A percentile compares a stretch with the other conserved stretches of the same genome.
These are phyloP conservation scores for Melipona beecheii DNA, from an alignment of 2,888 invertebrate genomes.

Conservation along the genomic window DNA sequence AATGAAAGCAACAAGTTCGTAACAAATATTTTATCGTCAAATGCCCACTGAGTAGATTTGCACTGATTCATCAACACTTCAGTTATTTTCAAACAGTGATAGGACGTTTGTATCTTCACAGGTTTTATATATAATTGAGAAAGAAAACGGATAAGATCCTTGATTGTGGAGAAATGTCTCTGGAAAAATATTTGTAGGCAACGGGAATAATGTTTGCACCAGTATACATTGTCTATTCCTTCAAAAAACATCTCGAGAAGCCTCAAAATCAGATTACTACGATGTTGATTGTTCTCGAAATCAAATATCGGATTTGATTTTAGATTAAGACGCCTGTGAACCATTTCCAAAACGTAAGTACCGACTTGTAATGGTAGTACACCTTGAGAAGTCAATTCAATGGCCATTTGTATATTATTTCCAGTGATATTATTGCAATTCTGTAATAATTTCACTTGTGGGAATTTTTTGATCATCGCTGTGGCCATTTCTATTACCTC, in stretches of 20 bases:
- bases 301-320: constrained; percentile 74
- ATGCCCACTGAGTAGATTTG: constrained; percentile 76
- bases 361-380: constrained; percentile 79
- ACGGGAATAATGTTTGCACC: constrained; percentile 77
- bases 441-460: constrained; percentile 69
- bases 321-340: constrained; percentile 79
- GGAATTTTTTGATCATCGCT: constrained; percentile 77
- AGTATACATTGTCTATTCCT: constrained; percentile 68
- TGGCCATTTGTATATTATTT: constrained; percentile 76
- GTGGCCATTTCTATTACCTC: constrained; percentile 79
- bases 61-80: constrained; percentile 81
- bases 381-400: constrained; percentile 74
- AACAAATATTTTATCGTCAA: constrained; percentile 80
- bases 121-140: constrained; percentile 79
- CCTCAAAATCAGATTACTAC: constrained; percentile 75
- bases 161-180: constrained; percentile 75
- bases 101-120: constrained; percentile 74
- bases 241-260: constrained; percentile 79
- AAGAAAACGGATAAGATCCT: constrained; percentile 77
- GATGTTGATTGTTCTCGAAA: constrained; percentile 75
- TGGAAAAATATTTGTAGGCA: constrained; percentile 81
- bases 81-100: constrained; percentile 79
- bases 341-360: constrained; percentile 82
- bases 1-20: constrained; percentile 86
- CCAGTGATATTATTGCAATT: constrained; percentile 79